phyloP scores from a whole-genome alignment of 2,113 vertebrate genomes.

The Psittacus erithacus region DNA sequence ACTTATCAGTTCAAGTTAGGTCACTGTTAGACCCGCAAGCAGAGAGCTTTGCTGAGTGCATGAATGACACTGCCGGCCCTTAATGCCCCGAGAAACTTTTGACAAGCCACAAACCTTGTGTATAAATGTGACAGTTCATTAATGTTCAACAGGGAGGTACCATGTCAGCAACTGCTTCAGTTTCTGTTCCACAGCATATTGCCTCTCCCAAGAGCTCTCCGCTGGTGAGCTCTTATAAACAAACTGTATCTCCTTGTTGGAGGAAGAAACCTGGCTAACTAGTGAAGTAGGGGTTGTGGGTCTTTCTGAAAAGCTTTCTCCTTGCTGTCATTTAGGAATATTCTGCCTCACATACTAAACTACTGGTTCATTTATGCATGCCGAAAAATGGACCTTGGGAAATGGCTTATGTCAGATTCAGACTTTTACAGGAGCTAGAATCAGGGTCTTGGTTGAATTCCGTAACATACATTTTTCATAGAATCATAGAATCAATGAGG shows the following conservation, averaged over 20 bases:
- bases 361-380: not conserved
- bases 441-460: not conserved
- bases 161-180: not conserved
- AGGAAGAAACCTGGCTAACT: not conserved
- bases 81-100: not conserved
- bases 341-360: not conserved
- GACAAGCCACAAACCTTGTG: not conserved
- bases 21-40: not conserved
- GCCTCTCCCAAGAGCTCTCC: not conserved
- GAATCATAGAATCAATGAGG: not conserved
- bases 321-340: not conserved
- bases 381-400: not conserved
- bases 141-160: not conserved
- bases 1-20: constrained; percentile 37
- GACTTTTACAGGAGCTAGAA: not conserved
- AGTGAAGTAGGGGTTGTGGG: rapidly evolving
- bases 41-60: not conserved
- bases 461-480: not conserved
- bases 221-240: not conserved
- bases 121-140: not conserved
- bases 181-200: not conserved
- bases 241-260: not conserved
- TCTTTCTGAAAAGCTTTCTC: not conserved
- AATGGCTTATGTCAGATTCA: not conserved
- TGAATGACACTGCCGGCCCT: not conserved